Base-by-base conservation (phyloP, 2,113 vertebrate species). In the Ammodytes dubius region DNA sequence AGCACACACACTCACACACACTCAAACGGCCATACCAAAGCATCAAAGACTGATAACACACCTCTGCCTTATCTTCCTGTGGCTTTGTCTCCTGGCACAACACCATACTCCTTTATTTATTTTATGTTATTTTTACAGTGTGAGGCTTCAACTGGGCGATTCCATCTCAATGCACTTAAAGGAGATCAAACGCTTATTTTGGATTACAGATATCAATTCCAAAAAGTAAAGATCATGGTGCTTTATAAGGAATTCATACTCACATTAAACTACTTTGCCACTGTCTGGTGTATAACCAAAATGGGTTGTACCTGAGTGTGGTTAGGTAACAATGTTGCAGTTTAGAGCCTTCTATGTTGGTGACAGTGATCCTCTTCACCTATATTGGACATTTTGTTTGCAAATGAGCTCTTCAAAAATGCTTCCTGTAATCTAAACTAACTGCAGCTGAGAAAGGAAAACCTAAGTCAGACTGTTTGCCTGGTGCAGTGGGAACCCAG, bases 21-120 rank as follows among this genome's bases (percentile, higher is more conserved):
- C 82, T 74, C 73, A 76, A 47, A 73, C 63, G 54, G 50, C 57
- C 70, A 76, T 58, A 61, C 73, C 66, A 57, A 57, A 57, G 74
- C 87, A 85, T 90, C 82, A 91, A 88, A 89, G 86, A 39, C 69
- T 64, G 77, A 91, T 83, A 89, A 67, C 70, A 88, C 83, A 74
- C 77, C 66, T 72, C 47, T 4, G 69, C 17, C 42, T 87, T 90
- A 89, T 91, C 81, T 83, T 64, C 79, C 68, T 13, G 71, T 60
- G 50, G 71, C 65, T 88, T 85, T 79, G 88, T 91, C 69, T 79
- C 45, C 17, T 2, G 39, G 63, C 50, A 57, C 37, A 49, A 53
- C 72, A 8, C 68, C 19, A 65, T 9, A 63, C 74, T 35, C 7
- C 7, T 47, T 49, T 40, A 17, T 68, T 45, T 17, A 7, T 42